Base-by-base conservation (phyloP, 2,888 invertebrate species). In the Charanyca ferruginea region DNA sequence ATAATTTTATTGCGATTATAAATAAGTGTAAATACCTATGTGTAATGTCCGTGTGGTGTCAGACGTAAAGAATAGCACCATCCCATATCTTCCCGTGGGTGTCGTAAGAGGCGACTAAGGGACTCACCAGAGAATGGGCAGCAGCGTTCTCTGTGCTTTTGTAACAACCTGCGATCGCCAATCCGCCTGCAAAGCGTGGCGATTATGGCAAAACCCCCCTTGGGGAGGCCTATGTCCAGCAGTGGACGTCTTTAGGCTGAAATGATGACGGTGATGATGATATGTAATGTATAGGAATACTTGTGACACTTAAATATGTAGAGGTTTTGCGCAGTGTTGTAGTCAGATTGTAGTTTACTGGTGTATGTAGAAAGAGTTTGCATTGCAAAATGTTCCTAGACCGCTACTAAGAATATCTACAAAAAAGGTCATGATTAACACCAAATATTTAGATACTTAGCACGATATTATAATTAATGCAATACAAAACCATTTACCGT, bases 401-500 rank as follows among this genome's bases (percentile, higher is more conserved):
- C 2, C 16, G 16, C 38, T 38, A 16, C 38, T 38, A 38, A 16
- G 38, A 4, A 9, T 38, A 2, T 38, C 16, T 16, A 16, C 13
- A 38, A 38, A 1, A 7, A 13, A n/a, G 11, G 2, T 45, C n/a
- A 20, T 2, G 18, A n/a, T 49, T 3, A 64, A 0, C n/a, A 18
- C 28, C 0, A 41, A 23, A 35, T 16, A n/a, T 35, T 44, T 20
- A 16, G 16, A 16, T 13, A 35, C 3, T 35, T 3, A 13, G 38
- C 16, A 38, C 16, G 3, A 38, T 38, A 16, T 38, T 38, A 16
- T 18, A 18, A 51, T n/a, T n/a, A n/a, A 11, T 9, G 7, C 11
- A 2, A 53, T 20, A 38, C 25, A 53, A 49, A 44, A 18, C 18
- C 28, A 1, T 59, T 62, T 41, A 65, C 70, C 52, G 55, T 57